Evolutionary conservation across 2,797 vertebrate species (phyloP).

Genomic region (Tadarida brasiliensis): DNA sequence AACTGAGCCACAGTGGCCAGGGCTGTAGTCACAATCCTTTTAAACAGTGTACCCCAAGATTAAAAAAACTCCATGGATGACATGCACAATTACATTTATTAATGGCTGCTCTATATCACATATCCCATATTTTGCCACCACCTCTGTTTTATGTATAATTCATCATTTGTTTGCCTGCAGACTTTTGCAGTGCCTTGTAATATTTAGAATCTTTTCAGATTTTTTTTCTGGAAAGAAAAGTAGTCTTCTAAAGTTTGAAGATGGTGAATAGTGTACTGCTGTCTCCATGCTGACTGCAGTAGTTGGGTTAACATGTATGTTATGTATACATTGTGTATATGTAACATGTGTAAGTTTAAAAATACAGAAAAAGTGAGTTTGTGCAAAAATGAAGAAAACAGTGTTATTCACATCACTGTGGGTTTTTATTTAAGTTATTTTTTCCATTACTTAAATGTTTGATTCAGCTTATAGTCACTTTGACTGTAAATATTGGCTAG

Average conservation of each 20-base stretch:
- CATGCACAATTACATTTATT: slow-evolving; percentile 65
- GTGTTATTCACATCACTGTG: slow-evolving; percentile 75
- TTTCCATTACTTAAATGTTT: slow-evolving; percentile 72
- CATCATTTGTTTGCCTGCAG: slow-evolving; percentile 83
- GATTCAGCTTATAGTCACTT: slow-evolving; percentile 69
- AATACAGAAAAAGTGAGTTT: slow-evolving; percentile 70
- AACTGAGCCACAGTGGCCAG: not conserved
- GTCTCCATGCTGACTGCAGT: slow-evolving; percentile 76
- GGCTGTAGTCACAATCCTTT: slow-evolving; percentile 61
- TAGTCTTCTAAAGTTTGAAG: slow-evolving; percentile 83
- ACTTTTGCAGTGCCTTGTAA: slow-evolving; percentile 88
- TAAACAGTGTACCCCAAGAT: slow-evolving; percentile 65
- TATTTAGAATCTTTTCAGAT: slow-evolving; percentile 85
- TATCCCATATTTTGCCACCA: slow-evolving; percentile 64
- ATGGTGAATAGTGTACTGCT: slow-evolving; percentile 78
- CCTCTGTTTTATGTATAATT: slow-evolving; percentile 71
- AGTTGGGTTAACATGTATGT: slow-evolving; percentile 73
- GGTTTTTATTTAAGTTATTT: slow-evolving; percentile 60
- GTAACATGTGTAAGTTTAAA: slow-evolving; percentile 70
- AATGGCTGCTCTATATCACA: slow-evolving; percentile 66
- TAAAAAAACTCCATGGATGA: slow-evolving; percentile 54
- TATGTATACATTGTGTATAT: slow-evolving; percentile 79
- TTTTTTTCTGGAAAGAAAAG: slow-evolving; percentile 86
- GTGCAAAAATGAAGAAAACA: slow-evolving; percentile 76
- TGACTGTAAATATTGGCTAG: slow-evolving; percentile 77